phyloP scores from a whole-genome alignment of 2,113 vertebrate species.

The Ptyas mucosa region DNA sequence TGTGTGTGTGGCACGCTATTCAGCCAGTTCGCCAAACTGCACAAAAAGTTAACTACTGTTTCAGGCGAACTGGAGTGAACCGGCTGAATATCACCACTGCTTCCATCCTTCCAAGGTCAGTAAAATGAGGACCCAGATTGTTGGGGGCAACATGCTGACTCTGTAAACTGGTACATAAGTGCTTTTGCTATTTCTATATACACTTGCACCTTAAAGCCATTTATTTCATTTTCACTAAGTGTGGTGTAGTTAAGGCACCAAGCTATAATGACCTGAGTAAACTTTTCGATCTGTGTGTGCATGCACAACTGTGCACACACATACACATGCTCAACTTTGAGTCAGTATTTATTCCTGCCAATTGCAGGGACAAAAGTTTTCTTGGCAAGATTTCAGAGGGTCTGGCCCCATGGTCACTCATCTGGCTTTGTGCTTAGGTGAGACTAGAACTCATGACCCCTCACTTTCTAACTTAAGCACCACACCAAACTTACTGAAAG shows the following conservation, averaged over 20 bases:
- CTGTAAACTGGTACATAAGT: no score
- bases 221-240: neutral
- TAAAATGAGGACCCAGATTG: neutral
- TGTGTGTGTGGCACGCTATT: no score
- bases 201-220: neutral
- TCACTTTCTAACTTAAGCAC: neutral
- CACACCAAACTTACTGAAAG: neutral
- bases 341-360: neutral
- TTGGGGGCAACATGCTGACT: neutral
- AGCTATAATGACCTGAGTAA: neutral
- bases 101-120: neutral
- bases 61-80: no score
- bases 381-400: neutral
- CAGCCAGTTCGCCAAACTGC: no score
- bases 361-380: neutral
- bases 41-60: no score
- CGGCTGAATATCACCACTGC: no score
- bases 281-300: neutral
- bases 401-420: neutral
- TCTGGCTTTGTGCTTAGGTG: neutral
- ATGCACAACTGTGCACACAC: no score
- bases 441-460: neutral
- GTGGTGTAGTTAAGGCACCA: neutral
- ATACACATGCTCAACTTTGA: no score
- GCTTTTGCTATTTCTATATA: no score